These are phyloP conservation scores for Protophormia terraenovae DNA, from an alignment of 2,888 invertebrate genomes.

Conservation along the genomic window DNA sequence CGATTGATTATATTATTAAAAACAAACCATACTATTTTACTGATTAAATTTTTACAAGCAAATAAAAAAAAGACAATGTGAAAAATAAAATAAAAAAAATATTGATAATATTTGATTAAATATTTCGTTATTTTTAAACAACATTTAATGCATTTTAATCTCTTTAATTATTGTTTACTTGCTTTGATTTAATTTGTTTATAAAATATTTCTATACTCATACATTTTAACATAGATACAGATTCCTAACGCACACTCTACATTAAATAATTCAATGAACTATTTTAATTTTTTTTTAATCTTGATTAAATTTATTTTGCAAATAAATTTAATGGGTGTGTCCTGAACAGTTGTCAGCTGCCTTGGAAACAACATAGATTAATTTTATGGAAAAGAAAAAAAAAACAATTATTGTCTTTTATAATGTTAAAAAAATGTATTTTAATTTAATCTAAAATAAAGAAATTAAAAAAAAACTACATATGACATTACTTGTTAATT, in stretches of 20 bases:
- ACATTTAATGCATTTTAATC: slow-evolving; percentile 32
- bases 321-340: slow-evolving; percentile 45
- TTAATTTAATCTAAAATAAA: too few species aligned
- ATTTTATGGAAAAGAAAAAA: not conserved
- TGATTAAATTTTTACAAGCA: slow-evolving; percentile 11
- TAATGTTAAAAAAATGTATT: too few species aligned
- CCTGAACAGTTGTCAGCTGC: not conserved
- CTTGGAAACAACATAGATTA: not conserved
- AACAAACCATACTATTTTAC: slow-evolving; percentile 15
- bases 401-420: too few species aligned
- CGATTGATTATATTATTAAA: not conserved
- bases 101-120: slow-evolving; percentile 40
- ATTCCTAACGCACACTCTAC: not conserved
- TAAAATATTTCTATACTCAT: not conserved
- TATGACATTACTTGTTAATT: too few species aligned
- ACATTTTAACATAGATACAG: not conserved
- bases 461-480: too few species aligned
- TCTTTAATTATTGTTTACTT: slow-evolving; percentile 40
- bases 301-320: not conserved
- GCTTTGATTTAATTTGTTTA: slow-evolving; percentile 17
- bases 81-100: not conserved
- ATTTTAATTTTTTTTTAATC: not conserved
- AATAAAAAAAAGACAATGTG: not conserved
- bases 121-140: not conserved
- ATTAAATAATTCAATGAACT: slow-evolving; percentile 34